Percentiles rank a stretch among this genome's conserved stretches.
Evolutionary conservation across 2,888 invertebrate species (phyloP).

Genomic region (Aleiodes testaceus): DNA sequence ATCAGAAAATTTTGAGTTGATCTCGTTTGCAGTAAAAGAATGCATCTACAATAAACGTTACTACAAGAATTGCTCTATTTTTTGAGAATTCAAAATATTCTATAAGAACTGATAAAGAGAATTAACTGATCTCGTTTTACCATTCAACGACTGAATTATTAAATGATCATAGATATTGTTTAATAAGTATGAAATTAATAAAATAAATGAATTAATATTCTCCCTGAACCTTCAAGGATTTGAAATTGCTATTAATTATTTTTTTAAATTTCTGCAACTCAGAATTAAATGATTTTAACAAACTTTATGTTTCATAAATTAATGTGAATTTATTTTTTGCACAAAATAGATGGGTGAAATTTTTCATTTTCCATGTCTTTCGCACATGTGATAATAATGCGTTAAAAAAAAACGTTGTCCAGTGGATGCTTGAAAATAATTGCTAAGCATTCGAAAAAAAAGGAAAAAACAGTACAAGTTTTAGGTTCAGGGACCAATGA

Average conservation of each 20-base stretch:
- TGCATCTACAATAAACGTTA: no score
- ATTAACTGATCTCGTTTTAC: no score
- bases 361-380: not conserved
- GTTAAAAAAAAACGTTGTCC: not conserved
- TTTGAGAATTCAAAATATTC: no score
- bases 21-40: no score
- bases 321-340: slow-evolving; percentile 4
- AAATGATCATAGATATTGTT: not conserved
- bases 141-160: no score
- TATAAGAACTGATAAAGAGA: no score
- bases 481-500: slow-evolving; percentile 65
- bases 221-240: slow-evolving; percentile 31
- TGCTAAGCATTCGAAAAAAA: slow-evolving; percentile 37
- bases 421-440: slow-evolving; percentile 10
- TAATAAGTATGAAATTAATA: not conserved
- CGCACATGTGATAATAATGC: not conserved
- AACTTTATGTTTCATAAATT: not conserved
- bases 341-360: not conserved
- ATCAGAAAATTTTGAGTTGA: no score
- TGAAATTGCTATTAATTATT: not conserved
- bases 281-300: no score
- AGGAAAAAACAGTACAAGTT: slow-evolving; percentile 53
- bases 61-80: no score
- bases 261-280: no score
- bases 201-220: not conserved